phyloP scores from a whole-genome alignment of 2,797 vertebrate species.

The Thalassophryne amazonica region DNA sequence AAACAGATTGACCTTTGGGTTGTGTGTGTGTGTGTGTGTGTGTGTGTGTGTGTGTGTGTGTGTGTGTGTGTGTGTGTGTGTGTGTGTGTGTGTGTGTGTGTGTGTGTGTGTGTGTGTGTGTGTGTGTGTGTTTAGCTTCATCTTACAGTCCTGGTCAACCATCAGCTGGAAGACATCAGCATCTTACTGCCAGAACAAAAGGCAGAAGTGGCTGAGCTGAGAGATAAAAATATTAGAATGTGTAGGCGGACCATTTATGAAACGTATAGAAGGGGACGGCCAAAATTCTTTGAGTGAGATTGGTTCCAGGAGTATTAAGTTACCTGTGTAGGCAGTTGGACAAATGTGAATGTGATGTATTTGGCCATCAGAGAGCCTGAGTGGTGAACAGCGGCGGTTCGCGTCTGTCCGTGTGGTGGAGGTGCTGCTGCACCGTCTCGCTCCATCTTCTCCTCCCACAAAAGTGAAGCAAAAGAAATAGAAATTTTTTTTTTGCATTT shows the following conservation, averaged over 20 bases:
- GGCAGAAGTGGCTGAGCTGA: neutral
- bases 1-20: too few species aligned
- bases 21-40: too few species aligned
- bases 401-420: constrained; percentile 34
- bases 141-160: constrained; percentile 38
- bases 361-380: constrained; percentile 48
- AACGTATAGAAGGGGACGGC: neutral
- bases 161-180: constrained; percentile 45
- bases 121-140: too few species aligned
- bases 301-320: constrained; percentile 21
- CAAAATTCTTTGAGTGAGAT: constrained; percentile 5
- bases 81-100: too few species aligned
- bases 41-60: too few species aligned
- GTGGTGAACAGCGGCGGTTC: constrained; percentile 33
- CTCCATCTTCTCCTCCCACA: constrained; percentile 32
- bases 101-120: too few species aligned
- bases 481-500: too few species aligned
- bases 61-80: too few species aligned
- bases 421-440: constrained; percentile 28
- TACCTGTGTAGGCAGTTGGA: constrained; percentile 46
- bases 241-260: constrained; percentile 2
- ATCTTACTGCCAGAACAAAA: constrained; percentile 13
- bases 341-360: constrained; percentile 50
- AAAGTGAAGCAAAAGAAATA: constrained; percentile 59
- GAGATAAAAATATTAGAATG: constrained; percentile 5